phyloP scores from a whole-genome alignment of 2,113 vertebrate genomes.

The Psilopogon haemacephalus region DNA sequence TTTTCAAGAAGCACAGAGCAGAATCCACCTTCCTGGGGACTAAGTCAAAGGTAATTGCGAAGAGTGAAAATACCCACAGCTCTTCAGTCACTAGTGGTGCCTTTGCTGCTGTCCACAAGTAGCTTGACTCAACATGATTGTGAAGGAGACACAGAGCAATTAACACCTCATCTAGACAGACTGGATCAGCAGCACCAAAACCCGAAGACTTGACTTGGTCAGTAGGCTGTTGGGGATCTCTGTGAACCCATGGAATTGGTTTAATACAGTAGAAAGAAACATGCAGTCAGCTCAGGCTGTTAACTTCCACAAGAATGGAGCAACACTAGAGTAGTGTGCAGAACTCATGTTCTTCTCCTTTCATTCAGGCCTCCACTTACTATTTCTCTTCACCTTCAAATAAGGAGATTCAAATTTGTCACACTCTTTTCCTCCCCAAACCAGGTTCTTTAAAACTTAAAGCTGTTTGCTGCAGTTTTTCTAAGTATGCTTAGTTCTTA shows the following conservation, averaged over 20 bases:
- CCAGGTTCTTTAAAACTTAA: neutral
- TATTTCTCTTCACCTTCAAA: neutral
- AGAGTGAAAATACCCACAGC: neutral
- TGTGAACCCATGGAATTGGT: neutral
- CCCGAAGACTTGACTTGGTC: neutral
- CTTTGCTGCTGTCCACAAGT: neutral
- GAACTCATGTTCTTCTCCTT: neutral
- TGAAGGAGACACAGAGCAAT: neutral
- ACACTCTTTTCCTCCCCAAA: neutral
- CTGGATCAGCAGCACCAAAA: slow-evolving; percentile 8
- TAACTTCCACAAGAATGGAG: neutral
- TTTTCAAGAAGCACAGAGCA: neutral
- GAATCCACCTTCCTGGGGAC: neutral
- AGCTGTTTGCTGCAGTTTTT: neutral
- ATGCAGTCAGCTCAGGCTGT: neutral
- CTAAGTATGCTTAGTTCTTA: neutral
- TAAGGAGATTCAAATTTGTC: neutral
- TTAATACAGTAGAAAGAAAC: neutral
- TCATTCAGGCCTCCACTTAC: neutral
- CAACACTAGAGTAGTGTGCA: neutral
- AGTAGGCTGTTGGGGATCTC: neutral
- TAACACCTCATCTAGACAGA: neutral
- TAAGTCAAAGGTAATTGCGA: neutral
- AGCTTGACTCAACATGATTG: neutral
- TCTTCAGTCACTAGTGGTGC: neutral